These are phyloP conservation scores for Caranx ignobilis DNA, from an alignment of 2,113 vertebrate species.

Conservation along the genomic window DNA sequence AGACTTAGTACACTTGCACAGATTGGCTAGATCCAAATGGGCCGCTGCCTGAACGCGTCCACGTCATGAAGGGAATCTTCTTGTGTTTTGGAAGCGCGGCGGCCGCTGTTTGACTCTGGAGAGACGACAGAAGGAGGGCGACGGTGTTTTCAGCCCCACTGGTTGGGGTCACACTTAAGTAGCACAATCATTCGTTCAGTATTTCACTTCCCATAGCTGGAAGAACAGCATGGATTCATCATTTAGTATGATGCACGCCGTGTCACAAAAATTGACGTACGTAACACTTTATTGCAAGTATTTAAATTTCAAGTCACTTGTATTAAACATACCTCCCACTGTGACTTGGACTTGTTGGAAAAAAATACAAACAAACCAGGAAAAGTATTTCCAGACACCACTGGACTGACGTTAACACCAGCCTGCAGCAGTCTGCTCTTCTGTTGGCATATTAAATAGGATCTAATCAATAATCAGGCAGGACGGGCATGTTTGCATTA, in stretches of 20 bases:
- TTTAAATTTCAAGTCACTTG: background rate
- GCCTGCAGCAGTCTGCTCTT: background rate
- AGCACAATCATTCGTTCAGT: background rate
- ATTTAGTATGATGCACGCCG: background rate
- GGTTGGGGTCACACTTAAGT: conserved; percentile 2
- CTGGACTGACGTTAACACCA: background rate
- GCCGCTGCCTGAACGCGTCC: background rate
- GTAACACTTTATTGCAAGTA: background rate
- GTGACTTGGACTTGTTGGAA: background rate
- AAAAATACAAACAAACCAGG: background rate
- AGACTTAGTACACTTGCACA: background rate
- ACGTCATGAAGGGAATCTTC: background rate
- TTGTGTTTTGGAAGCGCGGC: background rate
- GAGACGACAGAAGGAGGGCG: too few species aligned
- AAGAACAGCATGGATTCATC: background rate
- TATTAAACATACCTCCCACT: background rate
- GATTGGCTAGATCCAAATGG: background rate
- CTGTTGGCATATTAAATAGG: background rate
- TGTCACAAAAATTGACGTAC: background rate
- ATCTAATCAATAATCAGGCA: background rate
- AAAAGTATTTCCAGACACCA: background rate
- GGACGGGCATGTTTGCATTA: background rate
- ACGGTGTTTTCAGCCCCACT: background rate
- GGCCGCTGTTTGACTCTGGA: background rate
- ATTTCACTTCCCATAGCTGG: conserved; percentile 1